phyloP scores from a whole-genome alignment of 2,797 vertebrate genomes.

The Chrosomus eos region DNA sequence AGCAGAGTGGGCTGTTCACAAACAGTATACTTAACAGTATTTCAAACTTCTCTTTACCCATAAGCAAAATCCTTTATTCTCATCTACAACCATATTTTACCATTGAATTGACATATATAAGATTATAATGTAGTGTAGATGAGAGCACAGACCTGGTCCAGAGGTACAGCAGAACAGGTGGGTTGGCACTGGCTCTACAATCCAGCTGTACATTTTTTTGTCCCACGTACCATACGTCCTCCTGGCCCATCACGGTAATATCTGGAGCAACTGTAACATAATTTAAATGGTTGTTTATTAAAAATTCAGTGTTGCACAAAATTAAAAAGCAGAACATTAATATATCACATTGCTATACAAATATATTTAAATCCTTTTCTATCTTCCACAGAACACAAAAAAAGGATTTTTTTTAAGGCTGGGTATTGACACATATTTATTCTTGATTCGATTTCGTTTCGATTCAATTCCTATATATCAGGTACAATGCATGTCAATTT shows the following conservation, averaged over 20 bases:
- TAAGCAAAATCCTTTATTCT: neutral
- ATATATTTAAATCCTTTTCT: neutral
- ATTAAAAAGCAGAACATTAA: constrained; percentile 2
- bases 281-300: neutral
- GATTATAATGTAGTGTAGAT: neutral
- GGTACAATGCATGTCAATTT: neutral
- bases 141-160: constrained; percentile 88
- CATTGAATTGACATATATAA: neutral
- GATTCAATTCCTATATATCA: neutral
- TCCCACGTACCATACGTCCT: constrained; percentile 91
- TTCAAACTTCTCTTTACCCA: neutral
- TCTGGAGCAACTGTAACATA: constrained; percentile 85
- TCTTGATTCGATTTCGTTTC: neutral
- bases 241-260: constrained; percentile 84
- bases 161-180: constrained; percentile 82
- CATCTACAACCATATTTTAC: neutral
- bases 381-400: neutral
- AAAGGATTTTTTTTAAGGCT: neutral
- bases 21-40: neutral
- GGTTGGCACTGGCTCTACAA: constrained; percentile 93
- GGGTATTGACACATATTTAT: neutral
- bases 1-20: no score
- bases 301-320: neutral
- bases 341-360: neutral
- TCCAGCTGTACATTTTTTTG: constrained; percentile 89